phyloP scores from a whole-genome alignment of 2,797 vertebrate species.

The Silurus aristotelis region DNA sequence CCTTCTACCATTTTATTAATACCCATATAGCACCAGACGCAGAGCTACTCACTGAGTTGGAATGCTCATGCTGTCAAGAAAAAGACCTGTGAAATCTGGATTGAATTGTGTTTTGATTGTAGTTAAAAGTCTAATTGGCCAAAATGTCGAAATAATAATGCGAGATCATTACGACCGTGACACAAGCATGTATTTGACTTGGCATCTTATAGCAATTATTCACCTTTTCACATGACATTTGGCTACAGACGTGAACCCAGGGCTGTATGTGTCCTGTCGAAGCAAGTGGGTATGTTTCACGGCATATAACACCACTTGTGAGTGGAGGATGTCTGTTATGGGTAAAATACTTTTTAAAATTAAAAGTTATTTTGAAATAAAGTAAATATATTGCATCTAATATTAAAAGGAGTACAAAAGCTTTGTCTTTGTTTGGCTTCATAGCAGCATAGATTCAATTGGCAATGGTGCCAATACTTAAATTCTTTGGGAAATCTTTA shows the following conservation, averaged over 20 bases:
- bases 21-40: not conserved
- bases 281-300: not conserved
- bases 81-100: not conserved
- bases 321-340: not conserved
- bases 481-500: not conserved
- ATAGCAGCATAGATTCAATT: not conserved
- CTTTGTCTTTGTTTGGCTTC: not conserved
- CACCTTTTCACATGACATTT: not conserved
- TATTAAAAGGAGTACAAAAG: not conserved
- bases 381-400: not conserved
- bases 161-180: not conserved
- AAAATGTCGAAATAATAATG: not conserved
- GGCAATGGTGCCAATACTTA: not conserved
- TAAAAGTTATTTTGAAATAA: not conserved
- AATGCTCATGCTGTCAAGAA: not conserved
- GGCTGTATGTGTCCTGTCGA: not conserved
- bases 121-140: not conserved
- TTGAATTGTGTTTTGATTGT: slow-evolving; percentile 8
- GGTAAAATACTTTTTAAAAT: not conserved
- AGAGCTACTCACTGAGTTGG: not conserved
- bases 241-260: not conserved
- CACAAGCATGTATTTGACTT: not conserved
- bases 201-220: not conserved
- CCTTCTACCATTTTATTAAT: slow-evolving; percentile 46
- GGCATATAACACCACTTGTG: not conserved